These are phyloP conservation scores for Leptopterna dolabrata DNA, from an alignment of 2,888 invertebrate species.

Conservation along the genomic window DNA sequence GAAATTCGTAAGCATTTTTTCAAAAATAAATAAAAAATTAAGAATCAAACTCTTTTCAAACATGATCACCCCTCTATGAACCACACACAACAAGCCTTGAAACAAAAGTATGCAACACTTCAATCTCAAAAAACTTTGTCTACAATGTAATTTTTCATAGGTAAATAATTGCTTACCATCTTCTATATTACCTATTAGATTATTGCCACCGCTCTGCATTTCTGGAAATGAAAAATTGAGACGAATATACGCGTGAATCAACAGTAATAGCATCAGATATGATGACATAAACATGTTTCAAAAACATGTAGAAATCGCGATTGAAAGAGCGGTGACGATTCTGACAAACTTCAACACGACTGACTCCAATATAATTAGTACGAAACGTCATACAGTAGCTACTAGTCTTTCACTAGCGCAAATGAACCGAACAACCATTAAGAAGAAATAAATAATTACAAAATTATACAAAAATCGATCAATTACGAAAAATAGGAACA, in stretches of 20 bases:
- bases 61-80: not conserved
- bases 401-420: no score
- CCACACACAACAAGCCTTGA: not conserved
- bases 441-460: not conserved
- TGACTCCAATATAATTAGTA: not conserved
- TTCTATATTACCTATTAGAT: not conserved
- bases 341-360: not conserved
- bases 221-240: not conserved
- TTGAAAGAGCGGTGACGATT: not conserved
- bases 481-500: not conserved
- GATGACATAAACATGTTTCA: no score
- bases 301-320: no score
- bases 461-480: not conserved
- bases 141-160: not conserved
- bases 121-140: not conserved
- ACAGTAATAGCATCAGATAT: not conserved
- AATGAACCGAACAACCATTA: not conserved
- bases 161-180: not conserved
- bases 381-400: no score
- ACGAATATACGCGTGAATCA: not conserved
- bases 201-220: conserved; percentile 29
- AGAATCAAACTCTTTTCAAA: not conserved
- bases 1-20: not conserved
- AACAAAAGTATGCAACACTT: not conserved
- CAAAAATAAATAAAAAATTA: no score